Evolutionary conservation across 2,797 vertebrate genomes (phyloP), one percentile per base, ranked within the genome.

Genomic region (Tragelaphus eurycerus): DNA sequence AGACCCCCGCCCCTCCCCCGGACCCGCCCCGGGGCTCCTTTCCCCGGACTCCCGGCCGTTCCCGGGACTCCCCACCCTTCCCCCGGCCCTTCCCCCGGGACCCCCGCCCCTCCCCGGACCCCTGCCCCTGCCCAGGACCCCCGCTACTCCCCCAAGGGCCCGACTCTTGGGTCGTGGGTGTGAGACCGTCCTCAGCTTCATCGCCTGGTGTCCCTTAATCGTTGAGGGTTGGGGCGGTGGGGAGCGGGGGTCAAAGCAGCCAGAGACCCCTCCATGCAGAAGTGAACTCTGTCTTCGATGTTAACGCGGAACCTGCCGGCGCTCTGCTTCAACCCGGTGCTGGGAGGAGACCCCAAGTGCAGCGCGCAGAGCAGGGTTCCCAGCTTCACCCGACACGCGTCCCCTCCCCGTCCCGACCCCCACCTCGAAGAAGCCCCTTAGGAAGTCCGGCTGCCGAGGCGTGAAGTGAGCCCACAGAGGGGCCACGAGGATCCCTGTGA

Each of bases 371-470:
- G 52, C 54, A 55, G 54, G 71, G 59, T 34, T 79, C 2, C 55
- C 34, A 50, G 43, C 76, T 57, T 29, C 46, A 23, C n/a, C n/a
- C 46, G n/a, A 52, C 43, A 4, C 10, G 2, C 43, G 38, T 74
- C 43, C 48, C 59, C 48, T 52, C 15, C n/a, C n/a, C 1, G 2
- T 21, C 74, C 50, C 31, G 8, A 29, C 14, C 8, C 50, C 76
- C 46, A 23, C 52, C 38, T 43, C 1, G 2, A 34, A 62, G 50
- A 54, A 25, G 89, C 25, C 34, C 27, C 34, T 31, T 43, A 16
- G 23, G 59, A 48, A 2, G 23, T 1, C 5, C 0, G 19, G 89
- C n/a, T 79, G 50, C 3, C 12, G 3, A 16, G 27, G 31, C 3
- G 13, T 43, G 43, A 82, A 38, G 3, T 15, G 89, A 38, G 54